These are phyloP conservation scores for Hylomyscus alleni DNA, from an alignment of 2,797 vertebrate species.

Conservation along the genomic window DNA sequence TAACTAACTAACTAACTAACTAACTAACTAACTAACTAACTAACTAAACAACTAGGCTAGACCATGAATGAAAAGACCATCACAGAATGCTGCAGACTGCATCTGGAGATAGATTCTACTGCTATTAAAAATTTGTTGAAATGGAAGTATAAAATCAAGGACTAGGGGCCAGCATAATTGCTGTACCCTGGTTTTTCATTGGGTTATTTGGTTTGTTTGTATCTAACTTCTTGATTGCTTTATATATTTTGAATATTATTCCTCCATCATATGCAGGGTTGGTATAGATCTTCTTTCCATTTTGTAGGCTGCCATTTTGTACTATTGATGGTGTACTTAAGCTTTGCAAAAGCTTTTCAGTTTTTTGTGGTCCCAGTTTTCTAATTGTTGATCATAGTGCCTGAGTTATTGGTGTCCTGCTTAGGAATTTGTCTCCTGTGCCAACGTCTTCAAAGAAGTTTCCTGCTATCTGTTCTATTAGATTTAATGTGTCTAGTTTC, in stretches of 20 bases:
- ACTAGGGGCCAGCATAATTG: neutral
- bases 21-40: neutral
- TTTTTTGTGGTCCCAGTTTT: neutral
- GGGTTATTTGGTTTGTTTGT: neutral
- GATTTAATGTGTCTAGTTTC: neutral
- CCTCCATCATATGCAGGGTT: neutral
- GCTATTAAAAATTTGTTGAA: conserved; percentile 12
- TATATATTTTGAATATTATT: neutral
- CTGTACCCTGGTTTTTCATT: neutral
- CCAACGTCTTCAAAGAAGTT: neutral
- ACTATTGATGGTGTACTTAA: neutral
- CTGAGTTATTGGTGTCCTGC: neutral
- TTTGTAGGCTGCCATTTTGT: too few species aligned
- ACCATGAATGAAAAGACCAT: neutral
- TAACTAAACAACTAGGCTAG: neutral
- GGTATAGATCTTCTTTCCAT: neutral
- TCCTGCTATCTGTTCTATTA: neutral
- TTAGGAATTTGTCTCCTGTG: neutral
- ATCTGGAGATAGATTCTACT: neutral
- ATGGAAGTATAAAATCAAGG: conserved; percentile 19
- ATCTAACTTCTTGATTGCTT: neutral
- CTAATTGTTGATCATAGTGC: neutral
- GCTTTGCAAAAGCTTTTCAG: too few species aligned
- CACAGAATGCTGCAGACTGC: neutral
- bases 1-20: too few species aligned